These are phyloP conservation scores for Drosophila koepferae DNA, from an alignment of 2,888 invertebrate genomes.

Conservation along the genomic window DNA sequence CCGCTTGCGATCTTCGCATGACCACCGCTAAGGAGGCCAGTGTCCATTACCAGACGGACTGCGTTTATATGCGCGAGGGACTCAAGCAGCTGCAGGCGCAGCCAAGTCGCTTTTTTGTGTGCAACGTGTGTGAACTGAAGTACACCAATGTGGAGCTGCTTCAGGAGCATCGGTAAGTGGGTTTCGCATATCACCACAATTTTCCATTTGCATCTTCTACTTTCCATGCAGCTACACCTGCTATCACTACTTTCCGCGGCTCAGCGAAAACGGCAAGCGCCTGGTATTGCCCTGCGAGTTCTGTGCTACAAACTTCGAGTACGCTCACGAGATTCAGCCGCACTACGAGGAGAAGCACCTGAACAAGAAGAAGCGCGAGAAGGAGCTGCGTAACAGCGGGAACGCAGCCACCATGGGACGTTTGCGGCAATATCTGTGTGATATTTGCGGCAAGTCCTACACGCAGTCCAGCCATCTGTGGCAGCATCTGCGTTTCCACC, in stretches of 20 bases:
- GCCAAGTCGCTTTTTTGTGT: conserved; percentile 80
- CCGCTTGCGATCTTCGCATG: conserved; percentile 84
- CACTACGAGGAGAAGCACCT: conserved; percentile 87
- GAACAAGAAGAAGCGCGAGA: conserved; percentile 85
- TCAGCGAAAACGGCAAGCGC: conserved; percentile 57
- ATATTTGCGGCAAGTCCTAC: conserved; percentile 88
- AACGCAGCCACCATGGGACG: conserved; percentile 56
- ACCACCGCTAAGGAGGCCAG: conserved; percentile 86
- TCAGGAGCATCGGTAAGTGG: conserved; percentile 83
- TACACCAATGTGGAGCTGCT: conserved; percentile 81
- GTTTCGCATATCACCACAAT: background rate
- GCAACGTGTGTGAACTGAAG: conserved; percentile 84
- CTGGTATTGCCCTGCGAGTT: conserved; percentile 83
- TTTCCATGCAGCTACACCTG: conserved; percentile 72
- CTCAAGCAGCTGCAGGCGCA: conserved; percentile 70
- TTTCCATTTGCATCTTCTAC: background rate
- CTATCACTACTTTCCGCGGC: conserved; percentile 84
- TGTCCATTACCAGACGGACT: conserved; percentile 86
- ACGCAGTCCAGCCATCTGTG: conserved; percentile 88
- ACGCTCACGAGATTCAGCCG: conserved; percentile 82
- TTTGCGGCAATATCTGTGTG: conserved; percentile 86
- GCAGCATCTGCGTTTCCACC: conserved; percentile 89
- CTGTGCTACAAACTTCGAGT: conserved; percentile 80
- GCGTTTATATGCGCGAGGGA: conserved; percentile 81
- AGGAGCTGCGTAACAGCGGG: conserved; percentile 72